Evolutionary conservation across 1,140 invertebrate genomes (phyloP), one percentile per base, ranked within the genome.

Genomic region (Oryzaephilus surinamensis): DNA sequence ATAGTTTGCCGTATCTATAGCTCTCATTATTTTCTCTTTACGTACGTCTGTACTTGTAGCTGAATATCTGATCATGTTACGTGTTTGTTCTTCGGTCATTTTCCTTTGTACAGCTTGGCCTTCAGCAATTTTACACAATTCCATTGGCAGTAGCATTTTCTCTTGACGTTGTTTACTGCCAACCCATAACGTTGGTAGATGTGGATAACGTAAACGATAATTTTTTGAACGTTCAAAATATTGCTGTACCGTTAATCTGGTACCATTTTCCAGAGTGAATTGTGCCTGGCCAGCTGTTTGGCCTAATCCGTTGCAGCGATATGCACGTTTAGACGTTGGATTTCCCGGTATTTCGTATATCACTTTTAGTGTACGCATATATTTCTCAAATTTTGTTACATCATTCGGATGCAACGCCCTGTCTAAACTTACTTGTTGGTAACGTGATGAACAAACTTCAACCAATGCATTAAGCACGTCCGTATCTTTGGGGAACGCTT

Each of bases 21-120:
- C 60, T 6, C 72, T 55, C 49, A 72, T 60, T 15, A 85, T 85
- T 52, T 77, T 83, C 0, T 42, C 1, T 50, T 77, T 77, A 0
- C 82, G 65, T 1, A 48, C 54, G 2, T 65, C 49, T 0, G 81
- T 74, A 4, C 61, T 50, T 1, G 74, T 80, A 1, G 81, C 81
- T 1, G 81, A 72, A 26, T 51, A 61, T 30, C 52, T 59, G 1
- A 87, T 80, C 78, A 86, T 81, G 0, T 51, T 61, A 1, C 67
- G 41, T 1, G 81, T 74, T 58, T 84, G 80, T 0, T 23, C 43
- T 27, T 75, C 71, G 29, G 60, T 57, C 47, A 76, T 53, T 54
- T 72, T 75, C 19, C 56, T 63, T 28, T 64, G 52, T 11, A 57
- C 27, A 11, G 72, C 63, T 62, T 85, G 81, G 1, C 75, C 76